Evolutionary conservation across 2,888 invertebrate genomes (phyloP), one percentile per base, ranked within the genome.

Genomic region (Palloptera scutellata): DNA sequence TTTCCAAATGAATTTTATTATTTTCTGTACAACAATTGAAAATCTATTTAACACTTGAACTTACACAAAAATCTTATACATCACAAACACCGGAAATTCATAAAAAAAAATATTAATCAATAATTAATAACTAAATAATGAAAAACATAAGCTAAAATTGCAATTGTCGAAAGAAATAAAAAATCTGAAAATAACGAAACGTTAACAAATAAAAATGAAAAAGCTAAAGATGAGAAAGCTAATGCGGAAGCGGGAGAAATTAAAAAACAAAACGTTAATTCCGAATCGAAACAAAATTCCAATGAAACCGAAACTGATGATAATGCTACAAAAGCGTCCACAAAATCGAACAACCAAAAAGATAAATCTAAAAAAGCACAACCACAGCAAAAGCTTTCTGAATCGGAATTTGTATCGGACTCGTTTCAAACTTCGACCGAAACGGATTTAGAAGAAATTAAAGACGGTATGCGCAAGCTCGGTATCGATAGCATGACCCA

Each of bases 371-470:
- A 58, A 65, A 15, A 65, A 52, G 45, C 58, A 58, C 57, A 52
- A 12, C 41, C 12, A 8, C 52, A 15, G 54, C 40, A n/a, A 40
- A 41, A 10, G 41, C 72, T 71, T 67, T 81, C 82, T 70, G 86
- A 87, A 81, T 89, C 90, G 80, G 93, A 93, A 85, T 92, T 93
- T 87, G 89, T 92, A 77, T 92, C 92, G 78, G 92, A 93, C 84
- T 88, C 89, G 79, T 90, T 91, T 85, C 89, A 90, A 84, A 78
- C 73, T 59, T 88, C 88, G 73, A 88, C 88, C 77, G 87, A 87
- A 75, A 88, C 88, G 77, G 91, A 91, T 81, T 86, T 91, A 80
- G 89, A 89, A 79, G 91, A 92, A 84, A 91, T 91, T 71, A 89
- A 90, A 79, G 90, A 91, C 80, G 91, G 91, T 78, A 91, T 93